These are phyloP conservation scores for Drosophila mercatorum DNA, from an alignment of 2,888 invertebrate genomes.

Conservation along the genomic window DNA sequence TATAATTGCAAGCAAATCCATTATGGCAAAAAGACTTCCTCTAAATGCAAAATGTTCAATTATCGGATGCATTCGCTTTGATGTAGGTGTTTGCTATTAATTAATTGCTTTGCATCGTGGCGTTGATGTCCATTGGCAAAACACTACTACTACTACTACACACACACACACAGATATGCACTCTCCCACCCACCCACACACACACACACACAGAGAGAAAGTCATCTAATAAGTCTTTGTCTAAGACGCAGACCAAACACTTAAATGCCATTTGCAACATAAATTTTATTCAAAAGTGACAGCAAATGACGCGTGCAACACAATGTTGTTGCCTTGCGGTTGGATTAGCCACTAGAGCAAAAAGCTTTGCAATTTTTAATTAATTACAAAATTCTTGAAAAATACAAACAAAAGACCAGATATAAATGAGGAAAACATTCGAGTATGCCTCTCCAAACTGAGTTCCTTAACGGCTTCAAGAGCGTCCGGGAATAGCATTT, in stretches of 20 bases:
- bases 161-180: background rate
- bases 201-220: background rate
- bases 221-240: slow-evolving; percentile 31
- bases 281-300: slow-evolving; percentile 65
- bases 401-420: slow-evolving; percentile 13
- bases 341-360: slow-evolving; percentile 26
- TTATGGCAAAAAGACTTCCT: slow-evolving; percentile 35
- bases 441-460: background rate
- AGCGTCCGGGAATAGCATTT: slow-evolving; percentile 26
- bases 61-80: slow-evolving; percentile 32
- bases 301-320: slow-evolving; percentile 49
- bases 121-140: slow-evolving; percentile 24
- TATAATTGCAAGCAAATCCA: background rate
- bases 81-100: slow-evolving; percentile 66
- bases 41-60: slow-evolving; percentile 27
- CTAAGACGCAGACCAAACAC: slow-evolving; percentile 26
- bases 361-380: slow-evolving; percentile 35
- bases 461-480: slow-evolving; percentile 24
- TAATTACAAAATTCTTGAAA: slow-evolving; percentile 26
- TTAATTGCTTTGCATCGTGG: slow-evolving; percentile 58
- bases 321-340: slow-evolving; percentile 9
- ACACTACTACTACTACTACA: background rate
- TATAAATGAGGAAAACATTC: slow-evolving; percentile 10
- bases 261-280: slow-evolving; percentile 70
- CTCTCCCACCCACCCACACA: no score